These are phyloP conservation scores for Genyomyrus donnyi DNA, from an alignment of 2,113 vertebrate genomes.

Conservation along the genomic window DNA sequence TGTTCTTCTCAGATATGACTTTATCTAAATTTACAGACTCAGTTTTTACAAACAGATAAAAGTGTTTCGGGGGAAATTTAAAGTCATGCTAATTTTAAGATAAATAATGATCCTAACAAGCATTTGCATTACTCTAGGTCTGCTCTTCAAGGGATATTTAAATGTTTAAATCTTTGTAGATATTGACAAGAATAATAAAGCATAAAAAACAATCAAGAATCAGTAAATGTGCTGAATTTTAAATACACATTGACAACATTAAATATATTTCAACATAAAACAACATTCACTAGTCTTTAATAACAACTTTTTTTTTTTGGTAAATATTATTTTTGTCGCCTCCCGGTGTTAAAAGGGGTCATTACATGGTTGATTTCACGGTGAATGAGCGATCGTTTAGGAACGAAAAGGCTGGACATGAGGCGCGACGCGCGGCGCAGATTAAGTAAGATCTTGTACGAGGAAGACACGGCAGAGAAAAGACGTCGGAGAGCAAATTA, in stretches of 20 bases:
- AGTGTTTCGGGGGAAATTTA: neutral
- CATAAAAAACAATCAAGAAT: neutral
- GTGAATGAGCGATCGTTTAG: neutral
- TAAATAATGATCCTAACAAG: neutral
- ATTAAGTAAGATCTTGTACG: neutral
- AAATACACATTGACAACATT: neutral
- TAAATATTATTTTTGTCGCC: neutral
- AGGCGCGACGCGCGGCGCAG: neutral
- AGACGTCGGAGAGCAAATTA: neutral
- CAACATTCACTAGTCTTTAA: neutral
- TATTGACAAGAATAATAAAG: neutral
- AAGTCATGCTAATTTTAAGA: neutral
- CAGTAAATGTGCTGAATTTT: neutral
- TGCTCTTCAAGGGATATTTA: neutral
- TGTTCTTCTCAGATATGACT: neutral
- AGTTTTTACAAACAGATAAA: neutral
- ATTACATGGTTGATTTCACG: neutral
- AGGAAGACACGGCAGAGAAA: neutral
- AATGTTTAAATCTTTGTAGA: neutral
- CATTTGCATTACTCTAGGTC: neutral
- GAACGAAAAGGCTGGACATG: neutral
- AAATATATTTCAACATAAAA: neutral
- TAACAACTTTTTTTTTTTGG: neutral
- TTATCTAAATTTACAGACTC: neutral
- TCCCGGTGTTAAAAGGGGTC: neutral